Percentiles rank a stretch among this genome's conserved stretches.
Conservation (phyloP, 1,140 invertebrate genomes). For the Drosophila sechellia region DNA sequence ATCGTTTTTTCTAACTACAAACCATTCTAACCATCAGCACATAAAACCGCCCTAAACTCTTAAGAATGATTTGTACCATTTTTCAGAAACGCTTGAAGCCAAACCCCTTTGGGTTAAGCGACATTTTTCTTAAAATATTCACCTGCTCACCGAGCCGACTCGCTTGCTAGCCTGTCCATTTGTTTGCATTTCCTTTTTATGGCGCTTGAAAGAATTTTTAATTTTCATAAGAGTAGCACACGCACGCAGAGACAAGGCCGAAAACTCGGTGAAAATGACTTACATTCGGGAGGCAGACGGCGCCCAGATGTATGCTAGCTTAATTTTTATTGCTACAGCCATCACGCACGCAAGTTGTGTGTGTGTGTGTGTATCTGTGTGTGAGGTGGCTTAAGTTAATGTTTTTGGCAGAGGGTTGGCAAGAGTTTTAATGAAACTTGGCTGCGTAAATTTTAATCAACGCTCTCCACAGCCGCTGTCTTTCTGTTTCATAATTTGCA, state of each 20-base stretch:
- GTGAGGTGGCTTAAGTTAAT: slow-evolving; percentile 58
- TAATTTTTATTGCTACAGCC: slow-evolving; percentile 68
- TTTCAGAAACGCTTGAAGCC: not conserved
- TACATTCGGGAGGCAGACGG: slow-evolving; percentile 23
- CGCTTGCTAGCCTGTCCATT: slow-evolving; percentile 20
- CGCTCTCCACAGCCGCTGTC: slow-evolving; percentile 5
- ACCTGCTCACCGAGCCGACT: not conserved
- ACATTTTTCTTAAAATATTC: slow-evolving; percentile 7
- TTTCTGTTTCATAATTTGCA: slow-evolving; percentile 2
- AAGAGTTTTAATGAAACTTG: slow-evolving; percentile 64
- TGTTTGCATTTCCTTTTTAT: slow-evolving; percentile 56
- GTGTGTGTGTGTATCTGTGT: not conserved
- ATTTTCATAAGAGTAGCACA: slow-evolving; percentile 66
- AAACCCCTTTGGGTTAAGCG: slow-evolving; percentile 15
- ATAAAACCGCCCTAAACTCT: too few species aligned
- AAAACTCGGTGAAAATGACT: not conserved
- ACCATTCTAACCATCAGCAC: too few species aligned
- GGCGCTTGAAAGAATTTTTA: slow-evolving; percentile 66
- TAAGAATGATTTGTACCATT: not conserved
- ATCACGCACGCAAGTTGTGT: slow-evolving; percentile 38
- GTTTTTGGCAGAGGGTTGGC: slow-evolving; percentile 41
- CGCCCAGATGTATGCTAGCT: slow-evolving; percentile 58
- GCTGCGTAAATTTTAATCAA: slow-evolving; percentile 67
- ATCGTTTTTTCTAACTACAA: too few species aligned
- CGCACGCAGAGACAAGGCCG: slow-evolving; percentile 10